Evolutionary conservation across 1,140 invertebrate genomes (phyloP), one percentile per base, ranked within the genome.

Genomic region (Choristoneura fumiferana): DNA sequence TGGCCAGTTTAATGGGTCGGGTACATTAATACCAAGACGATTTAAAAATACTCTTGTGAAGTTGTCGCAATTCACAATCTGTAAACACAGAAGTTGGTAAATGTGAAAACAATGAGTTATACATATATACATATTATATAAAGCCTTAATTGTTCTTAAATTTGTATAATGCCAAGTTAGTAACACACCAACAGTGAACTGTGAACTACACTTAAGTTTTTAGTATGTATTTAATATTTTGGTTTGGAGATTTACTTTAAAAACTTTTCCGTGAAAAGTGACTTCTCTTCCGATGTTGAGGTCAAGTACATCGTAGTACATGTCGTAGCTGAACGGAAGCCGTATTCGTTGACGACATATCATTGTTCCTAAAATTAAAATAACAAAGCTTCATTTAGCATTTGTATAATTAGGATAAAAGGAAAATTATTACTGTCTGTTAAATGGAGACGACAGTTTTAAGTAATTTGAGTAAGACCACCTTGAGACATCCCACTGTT

Each of bases 41-140:
- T 94, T 95, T 2, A 98, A 86, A 84, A 97, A 98, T 39, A 92
- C 92, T 63, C 95, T 87, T 0, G 97, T 98, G 75, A 98, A 98
- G 60, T 93, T 91, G 76, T 98, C 95, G 78, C 96, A 98, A 63
- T 94, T 92, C 0, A 93, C 93, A 22, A 98, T 95, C 85, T 94
- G 71, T n/a, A 57, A 85, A 84, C 5, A 17, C 12, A 58, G 4
- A 57, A 39, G 4, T 8, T 38, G 17, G 17, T 43, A 29, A 2
- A 29, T 6, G 22, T n/a, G n/a, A n/a, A n/a, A n/a, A n/a, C n/a
- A n/a, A n/a, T n/a, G n/a, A n/a, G n/a, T n/a, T n/a, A n/a, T n/a
- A n/a, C n/a, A n/a, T n/a, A n/a, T n/a, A n/a, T n/a, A n/a, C n/a
- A n/a, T n/a, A n/a, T n/a, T n/a, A n/a, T n/a, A n/a, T n/a, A n/a